Evolutionary conservation across 1,140 invertebrate species (phyloP), one percentile per base, ranked within the genome.

Genomic region (Macrotrachela quadricornifera): DNA sequence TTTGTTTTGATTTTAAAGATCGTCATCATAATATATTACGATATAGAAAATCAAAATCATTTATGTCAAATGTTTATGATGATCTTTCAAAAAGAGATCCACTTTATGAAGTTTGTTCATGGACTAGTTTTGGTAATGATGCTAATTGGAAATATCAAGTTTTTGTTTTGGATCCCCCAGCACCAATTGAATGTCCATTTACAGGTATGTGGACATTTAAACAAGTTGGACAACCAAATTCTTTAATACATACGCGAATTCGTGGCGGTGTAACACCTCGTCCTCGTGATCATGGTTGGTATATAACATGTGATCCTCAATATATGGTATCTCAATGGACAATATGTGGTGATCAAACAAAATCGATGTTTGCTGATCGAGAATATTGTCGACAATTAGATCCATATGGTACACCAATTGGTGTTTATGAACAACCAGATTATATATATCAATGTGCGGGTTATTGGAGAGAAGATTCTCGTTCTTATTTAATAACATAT

Each of bases 361-460:
- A 54, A 54, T 44, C 42, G 2, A 54, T 54, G 46, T 43, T 43
- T 49, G 17, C 48, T n/a, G 53, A 54, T 18, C 46, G 40, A 37
- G 53, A 54, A 42, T 49, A 49, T 49, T 54, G 53, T 42, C 30
- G 46, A 12, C 40, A 54, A 39, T 30, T 43, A 44, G 53, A 54
- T 37, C 47, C 53, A 4, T 44, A 49, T 18, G 53, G 53, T 30
- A 54, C 53, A 16, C 53, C 53, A 1, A 49, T 54, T 18, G 8
- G 53, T 13, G 47, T 54, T 1, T 54, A 54, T 39, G 53, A 54
- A 40, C 48, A 49, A 46, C 21, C 41, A 18, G 53, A 54, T 45
- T 54, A 54, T 50, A 46, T 54, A 16, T 54, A 54, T 50, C 47
- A 49, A 17, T 54, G 53, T 43, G 53, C 53, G 0, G 53, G 53